Evolutionary conservation across 2,113 vertebrate species (phyloP).

Genomic region (Gallinago undulata): DNA sequence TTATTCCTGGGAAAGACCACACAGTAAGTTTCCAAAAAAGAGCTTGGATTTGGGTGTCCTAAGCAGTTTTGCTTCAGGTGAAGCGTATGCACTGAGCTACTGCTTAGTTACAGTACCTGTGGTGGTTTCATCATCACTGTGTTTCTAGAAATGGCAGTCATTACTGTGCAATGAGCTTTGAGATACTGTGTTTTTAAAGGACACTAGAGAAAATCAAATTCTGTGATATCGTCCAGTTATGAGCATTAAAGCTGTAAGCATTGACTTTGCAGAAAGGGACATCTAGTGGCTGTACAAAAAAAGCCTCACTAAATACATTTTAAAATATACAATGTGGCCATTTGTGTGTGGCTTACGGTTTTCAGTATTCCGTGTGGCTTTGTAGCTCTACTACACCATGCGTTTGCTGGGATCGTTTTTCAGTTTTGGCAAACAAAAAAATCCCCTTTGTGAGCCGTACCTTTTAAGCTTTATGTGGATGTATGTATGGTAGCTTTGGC

Average conservation of each 20-base stretch:
- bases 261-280: conserved; percentile 76
- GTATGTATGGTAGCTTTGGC: neutral
- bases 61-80: conserved; percentile 42
- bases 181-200: conserved; percentile 19
- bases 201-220: conserved; percentile 48
- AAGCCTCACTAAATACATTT: neutral
- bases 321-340: rapidly evolving
- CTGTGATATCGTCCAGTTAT: conserved; percentile 16
- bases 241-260: neutral
- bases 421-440: neutral
- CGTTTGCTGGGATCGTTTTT: neutral
- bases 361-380: neutral
- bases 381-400: neutral
- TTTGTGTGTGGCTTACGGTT: neutral
- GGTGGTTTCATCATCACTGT: neutral
- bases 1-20: conserved; percentile 20
- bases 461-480: neutral
- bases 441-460: neutral
- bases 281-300: conserved; percentile 72
- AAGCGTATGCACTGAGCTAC: conserved; percentile 5
- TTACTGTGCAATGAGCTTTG: conserved; percentile 46
- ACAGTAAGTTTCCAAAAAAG: conserved; percentile 23
- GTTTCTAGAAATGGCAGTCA: conserved; percentile 22
- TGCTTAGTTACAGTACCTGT: neutral
- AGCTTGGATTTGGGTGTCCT: conserved; percentile 25